A percentile compares a stretch with the other conserved stretches of the same genome.
Evolutionary conservation across 2,888 invertebrate genomes (phyloP).

Genomic region (Chrysolina haemoptera): DNA sequence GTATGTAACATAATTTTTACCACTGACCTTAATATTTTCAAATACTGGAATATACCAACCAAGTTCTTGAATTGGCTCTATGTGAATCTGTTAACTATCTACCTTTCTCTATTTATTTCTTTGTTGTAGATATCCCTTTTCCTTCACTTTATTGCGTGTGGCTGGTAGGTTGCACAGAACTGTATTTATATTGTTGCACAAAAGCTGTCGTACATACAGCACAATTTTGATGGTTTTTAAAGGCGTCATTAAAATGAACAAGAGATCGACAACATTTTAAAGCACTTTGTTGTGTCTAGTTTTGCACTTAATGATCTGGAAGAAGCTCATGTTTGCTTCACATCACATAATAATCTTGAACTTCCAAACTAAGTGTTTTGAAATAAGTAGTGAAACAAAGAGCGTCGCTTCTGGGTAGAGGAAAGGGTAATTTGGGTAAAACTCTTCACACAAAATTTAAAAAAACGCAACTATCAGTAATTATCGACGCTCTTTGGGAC

Average conservation of each 20-base stretch:
- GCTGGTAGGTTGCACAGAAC: constrained; percentile 71
- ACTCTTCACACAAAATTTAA: not conserved
- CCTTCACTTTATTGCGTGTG: constrained; percentile 70
- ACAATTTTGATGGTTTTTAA: constrained; percentile 16
- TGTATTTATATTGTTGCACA: constrained; percentile 51
- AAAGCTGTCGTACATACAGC: constrained; percentile 54
- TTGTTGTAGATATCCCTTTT: constrained; percentile 53
- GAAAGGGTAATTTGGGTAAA: not conserved
- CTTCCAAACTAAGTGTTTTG: not conserved
- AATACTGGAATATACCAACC: not conserved
- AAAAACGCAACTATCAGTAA: too few species aligned
- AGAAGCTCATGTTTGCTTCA: not conserved
- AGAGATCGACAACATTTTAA: not conserved
- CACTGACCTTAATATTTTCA: not conserved
- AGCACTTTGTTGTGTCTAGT: not conserved
- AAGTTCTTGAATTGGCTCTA: constrained; percentile 33
- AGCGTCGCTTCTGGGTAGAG: not conserved
- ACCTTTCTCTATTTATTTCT: constrained; percentile 55
- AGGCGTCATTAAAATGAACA: not conserved
- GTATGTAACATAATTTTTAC: too few species aligned
- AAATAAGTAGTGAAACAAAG: not conserved
- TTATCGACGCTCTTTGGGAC: too few species aligned
- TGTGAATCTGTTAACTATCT: constrained; percentile 38
- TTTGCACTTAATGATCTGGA: too few species aligned
- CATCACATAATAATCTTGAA: too few species aligned